A percentile compares a stretch with the other conserved stretches of the same genome.
These are phyloP conservation scores for Pipistrellus kuhlii DNA, from an alignment of 2,797 vertebrate species.

Conservation along the genomic window DNA sequence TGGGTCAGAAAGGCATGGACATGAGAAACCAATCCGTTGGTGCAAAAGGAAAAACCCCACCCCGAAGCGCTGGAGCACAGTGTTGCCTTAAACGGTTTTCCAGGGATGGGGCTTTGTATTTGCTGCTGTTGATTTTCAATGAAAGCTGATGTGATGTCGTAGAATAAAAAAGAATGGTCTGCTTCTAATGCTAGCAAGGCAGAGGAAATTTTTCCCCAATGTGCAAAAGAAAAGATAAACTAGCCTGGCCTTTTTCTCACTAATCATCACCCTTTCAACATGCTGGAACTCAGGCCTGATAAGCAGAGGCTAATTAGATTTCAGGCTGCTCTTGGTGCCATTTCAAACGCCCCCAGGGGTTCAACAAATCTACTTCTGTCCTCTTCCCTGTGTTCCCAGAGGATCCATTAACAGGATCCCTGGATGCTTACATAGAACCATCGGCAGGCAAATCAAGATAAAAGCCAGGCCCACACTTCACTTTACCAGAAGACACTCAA, in stretches of 20 bases:
- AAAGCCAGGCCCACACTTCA: conserved; percentile 59
- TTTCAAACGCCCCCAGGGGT: conserved; percentile 59
- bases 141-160: conserved; percentile 63
- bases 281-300: conserved; percentile 57
- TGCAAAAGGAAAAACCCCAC: conserved; percentile 58
- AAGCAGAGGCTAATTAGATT: conserved; percentile 66
- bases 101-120: conserved; percentile 68
- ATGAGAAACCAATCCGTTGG: conserved; percentile 73
- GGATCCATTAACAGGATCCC: conserved; percentile 64
- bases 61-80: conserved; percentile 69
- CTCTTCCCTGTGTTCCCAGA: conserved; percentile 62
- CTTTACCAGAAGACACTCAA: conserved; percentile 39
- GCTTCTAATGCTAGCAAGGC: conserved; percentile 71
- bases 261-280: conserved; percentile 69
- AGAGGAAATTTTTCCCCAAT: conserved; percentile 53
- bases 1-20: conserved; percentile 76
- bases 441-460: conserved; percentile 56
- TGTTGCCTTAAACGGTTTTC: conserved; percentile 76
- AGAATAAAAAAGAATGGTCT: conserved; percentile 67
- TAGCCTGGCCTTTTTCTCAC: conserved; percentile 60
- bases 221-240: conserved; percentile 72
- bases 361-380: conserved; percentile 61
- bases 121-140: conserved; percentile 67
- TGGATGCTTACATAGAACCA: conserved; percentile 58
- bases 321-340: conserved; percentile 54